Evolutionary conservation across 2,888 invertebrate species (phyloP), one percentile per base, ranked within the genome.

Genomic region (Yponomeuta plumbellus): DNA sequence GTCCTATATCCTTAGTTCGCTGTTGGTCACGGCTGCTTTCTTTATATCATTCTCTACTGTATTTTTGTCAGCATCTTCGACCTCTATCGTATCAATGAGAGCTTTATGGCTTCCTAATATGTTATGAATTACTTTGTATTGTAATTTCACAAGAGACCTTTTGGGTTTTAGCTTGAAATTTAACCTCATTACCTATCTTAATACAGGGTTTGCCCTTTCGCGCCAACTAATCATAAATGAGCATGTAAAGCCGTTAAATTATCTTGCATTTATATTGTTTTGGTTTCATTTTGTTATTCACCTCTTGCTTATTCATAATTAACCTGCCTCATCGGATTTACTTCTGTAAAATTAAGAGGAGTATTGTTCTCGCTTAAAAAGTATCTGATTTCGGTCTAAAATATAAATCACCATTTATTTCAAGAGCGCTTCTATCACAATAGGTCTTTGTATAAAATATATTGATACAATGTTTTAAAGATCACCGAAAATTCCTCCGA

Each of bases 161-260:
- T 78, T 74, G 66, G 73, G 76, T 75, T 72, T 81, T 71, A 67
- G 69, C 68, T 72, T 71, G 69, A 79, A 81, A 85, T 88, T 91
- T 91, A 90, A 91, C 90, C 91, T 90, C 91, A 91, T 91, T 91
- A 90, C 90, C 91, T 90, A 91, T 91, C 91, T 91, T 91, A 91
- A 90, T 90, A 88, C 86, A 86, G 88, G 88, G 90, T 88, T 91
- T 91, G 88, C 90, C 91, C 89, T 91, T 91, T 91, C 91, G 90
- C 91, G 88, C 91, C 91, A 82, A 79, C 89, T 90, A 90, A 90
- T 91, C 90, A 89, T 86, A 90, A 90, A 89, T 89, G 86, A 87
- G 90, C 90, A 90, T 90, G 90, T 91, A 88, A 89, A 87, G 88
- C 84, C 85, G 78, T 86, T 91, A 88, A 90, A 90, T 90, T 90